These are phyloP conservation scores for Phymanthus crucifer DNA, from an alignment of 92 coral and sea anemone genomes.

Conservation along the genomic window DNA sequence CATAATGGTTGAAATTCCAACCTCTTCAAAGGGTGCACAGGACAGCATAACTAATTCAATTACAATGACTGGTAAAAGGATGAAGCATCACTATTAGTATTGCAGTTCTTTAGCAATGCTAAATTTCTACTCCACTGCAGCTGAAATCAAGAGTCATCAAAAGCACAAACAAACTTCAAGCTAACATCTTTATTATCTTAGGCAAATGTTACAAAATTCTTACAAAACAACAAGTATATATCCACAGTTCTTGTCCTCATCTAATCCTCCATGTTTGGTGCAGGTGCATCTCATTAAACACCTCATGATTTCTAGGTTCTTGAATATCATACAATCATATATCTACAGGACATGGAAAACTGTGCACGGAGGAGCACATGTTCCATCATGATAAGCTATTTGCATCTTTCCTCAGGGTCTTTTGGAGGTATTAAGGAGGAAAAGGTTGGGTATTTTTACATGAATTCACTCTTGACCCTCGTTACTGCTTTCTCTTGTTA, in stretches of 20 bases:
- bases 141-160: neutral
- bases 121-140: too few species aligned
- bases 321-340: conserved; percentile 5
- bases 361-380: conserved; percentile 17
- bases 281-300: neutral
- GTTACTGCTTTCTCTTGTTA: conserved; percentile 68
- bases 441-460: neutral
- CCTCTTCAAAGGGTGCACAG: too few species aligned
- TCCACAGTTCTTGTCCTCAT: neutral
- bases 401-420: neutral
- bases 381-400: conserved; percentile 9
- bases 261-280: neutral
- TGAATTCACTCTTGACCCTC: conserved; percentile 36
- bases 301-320: neutral
- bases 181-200: conserved; percentile 29
- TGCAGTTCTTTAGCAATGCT: too few species aligned
- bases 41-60: too few species aligned
- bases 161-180: conserved; percentile 12
- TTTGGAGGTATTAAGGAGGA: neutral
- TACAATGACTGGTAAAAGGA: too few species aligned
- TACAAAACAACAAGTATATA: conserved; percentile 24
- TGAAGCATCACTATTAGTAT: too few species aligned
- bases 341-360: conserved; percentile 3
- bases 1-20: too few species aligned
- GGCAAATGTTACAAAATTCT: conserved; percentile 29